Evolutionary conservation across 2,888 invertebrate species (phyloP).

Genomic region (Lomographa bimaculata): DNA sequence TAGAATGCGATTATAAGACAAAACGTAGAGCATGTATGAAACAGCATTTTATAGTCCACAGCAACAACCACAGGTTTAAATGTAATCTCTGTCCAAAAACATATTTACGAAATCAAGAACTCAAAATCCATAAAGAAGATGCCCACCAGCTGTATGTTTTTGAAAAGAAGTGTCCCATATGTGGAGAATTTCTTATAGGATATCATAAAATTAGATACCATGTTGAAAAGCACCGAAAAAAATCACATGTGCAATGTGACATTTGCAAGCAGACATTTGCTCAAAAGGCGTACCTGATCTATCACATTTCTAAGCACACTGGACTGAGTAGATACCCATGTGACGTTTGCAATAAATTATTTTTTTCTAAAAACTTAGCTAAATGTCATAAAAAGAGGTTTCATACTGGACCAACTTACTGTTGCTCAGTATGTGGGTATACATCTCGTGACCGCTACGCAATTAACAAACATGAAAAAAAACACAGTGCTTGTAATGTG

Average conservation of each 20-base stretch:
- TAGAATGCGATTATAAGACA: slow-evolving; percentile 54
- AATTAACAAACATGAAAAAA: slow-evolving; percentile 49
- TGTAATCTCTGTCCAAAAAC: slow-evolving; percentile 54
- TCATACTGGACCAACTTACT: neutral
- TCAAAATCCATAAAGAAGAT: slow-evolving; percentile 49
- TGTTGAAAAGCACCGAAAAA: slow-evolving; percentile 3
- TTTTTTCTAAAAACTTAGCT: neutral
- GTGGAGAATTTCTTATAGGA: neutral
- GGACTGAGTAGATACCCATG: neutral
- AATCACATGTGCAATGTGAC: neutral
- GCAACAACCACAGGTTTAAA: slow-evolving; percentile 51
- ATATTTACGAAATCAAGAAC: slow-evolving; percentile 56
- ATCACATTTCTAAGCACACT: neutral
- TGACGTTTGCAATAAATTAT: slow-evolving; percentile 2
- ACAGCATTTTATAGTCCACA: slow-evolving; percentile 53
- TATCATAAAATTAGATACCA: neutral
- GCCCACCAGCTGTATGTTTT: slow-evolving; percentile 25
- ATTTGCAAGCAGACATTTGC: neutral
- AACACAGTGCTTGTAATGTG: slow-evolving; percentile 50
- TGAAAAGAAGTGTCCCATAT: slow-evolving; percentile 4
- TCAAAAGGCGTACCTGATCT: neutral
- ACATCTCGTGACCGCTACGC: neutral
- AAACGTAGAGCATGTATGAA: slow-evolving; percentile 30
- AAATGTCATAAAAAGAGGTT: neutral
- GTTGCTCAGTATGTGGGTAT: slow-evolving; percentile 8